Base-by-base conservation (phyloP, 2,113 vertebrate genomes). In the Gymnobelideus leadbeateri region DNA sequence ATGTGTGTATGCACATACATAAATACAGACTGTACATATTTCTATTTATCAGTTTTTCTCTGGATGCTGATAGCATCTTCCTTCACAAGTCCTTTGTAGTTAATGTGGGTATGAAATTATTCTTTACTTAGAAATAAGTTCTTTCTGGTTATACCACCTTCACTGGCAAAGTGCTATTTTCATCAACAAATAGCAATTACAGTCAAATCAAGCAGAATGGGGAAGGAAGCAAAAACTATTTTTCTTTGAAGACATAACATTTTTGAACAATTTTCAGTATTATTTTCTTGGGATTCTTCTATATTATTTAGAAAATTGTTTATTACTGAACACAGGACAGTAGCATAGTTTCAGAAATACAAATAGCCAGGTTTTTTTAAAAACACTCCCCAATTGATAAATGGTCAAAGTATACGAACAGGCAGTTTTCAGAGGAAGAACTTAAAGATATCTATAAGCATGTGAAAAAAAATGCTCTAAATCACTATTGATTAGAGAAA, bases 251-350 rank as follows among this genome's bases (percentile, higher is more conserved):
- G 95, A 91, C 55, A 46, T 7, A 47, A 89, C 89, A 31, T 95
- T 92, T 52, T 77, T 31, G 53, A 94, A 26, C 52, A 57, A 43
- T 91, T 57, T 53, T 93, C 16, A 89, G 89, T 16, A 1, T 14
- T 93, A 89, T 94, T 96, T 96, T 90, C 89, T 95, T 93, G 93
- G 1, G 24, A 61, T 31, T 95, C 89, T 37, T n/a, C 61, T 90
- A 92, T 3, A 92, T 93, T 37, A 7, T 77, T 77, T 68, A 6
- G 19, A n/a, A 77, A 77, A 77, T 19, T 1, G n/a, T n/a, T 43
- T 24, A 55, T 37, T 93, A 95, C 7, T n/a, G 52, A 95, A 96
- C 21, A 94, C 1, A 53, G 5, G 24, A 37, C 26, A 92, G 50
- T 2, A 47, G 21, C 2, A 7, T 10, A 61, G 25, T 9, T 61